Evolutionary conservation across 2,888 invertebrate genomes (phyloP).

Genomic region (Suillia variegata): DNA sequence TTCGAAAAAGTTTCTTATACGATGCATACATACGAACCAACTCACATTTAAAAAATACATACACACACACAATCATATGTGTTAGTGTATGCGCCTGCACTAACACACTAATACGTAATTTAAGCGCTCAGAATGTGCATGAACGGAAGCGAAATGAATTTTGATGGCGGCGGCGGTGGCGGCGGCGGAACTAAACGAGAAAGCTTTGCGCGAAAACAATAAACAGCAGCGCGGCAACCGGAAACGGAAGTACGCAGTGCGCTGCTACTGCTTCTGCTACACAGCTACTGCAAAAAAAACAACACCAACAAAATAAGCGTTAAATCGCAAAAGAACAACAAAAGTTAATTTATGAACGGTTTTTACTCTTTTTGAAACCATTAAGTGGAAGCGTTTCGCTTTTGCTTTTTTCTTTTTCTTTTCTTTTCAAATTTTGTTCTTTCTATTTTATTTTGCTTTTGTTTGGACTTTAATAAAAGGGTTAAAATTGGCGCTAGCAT

Average conservation of each 20-base stretch:
- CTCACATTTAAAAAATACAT: no score
- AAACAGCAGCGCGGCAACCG: background rate
- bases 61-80: background rate
- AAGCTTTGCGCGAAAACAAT: background rate
- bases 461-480: background rate
- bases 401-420: constrained; percentile 25
- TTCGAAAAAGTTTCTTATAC: background rate
- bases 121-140: constrained; percentile 29
- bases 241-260: constrained; percentile 10
- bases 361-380: constrained; percentile 20
- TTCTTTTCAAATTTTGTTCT: constrained; percentile 27
- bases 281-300: background rate
- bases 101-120: constrained; percentile 25
- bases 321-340: background rate
- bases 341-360: constrained; percentile 23
- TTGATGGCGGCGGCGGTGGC: constrained; percentile 20
- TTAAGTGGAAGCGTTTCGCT: constrained; percentile 15
- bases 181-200: background rate
- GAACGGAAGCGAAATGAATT: constrained; percentile 35
- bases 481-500: no score
- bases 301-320: background rate
- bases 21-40: no score
- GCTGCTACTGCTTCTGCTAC: background rate
- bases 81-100: background rate
- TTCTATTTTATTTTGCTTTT: constrained; percentile 7